Conservation (phyloP, 2,888 invertebrate species). For the Mongoloraphidia duomilia region DNA sequence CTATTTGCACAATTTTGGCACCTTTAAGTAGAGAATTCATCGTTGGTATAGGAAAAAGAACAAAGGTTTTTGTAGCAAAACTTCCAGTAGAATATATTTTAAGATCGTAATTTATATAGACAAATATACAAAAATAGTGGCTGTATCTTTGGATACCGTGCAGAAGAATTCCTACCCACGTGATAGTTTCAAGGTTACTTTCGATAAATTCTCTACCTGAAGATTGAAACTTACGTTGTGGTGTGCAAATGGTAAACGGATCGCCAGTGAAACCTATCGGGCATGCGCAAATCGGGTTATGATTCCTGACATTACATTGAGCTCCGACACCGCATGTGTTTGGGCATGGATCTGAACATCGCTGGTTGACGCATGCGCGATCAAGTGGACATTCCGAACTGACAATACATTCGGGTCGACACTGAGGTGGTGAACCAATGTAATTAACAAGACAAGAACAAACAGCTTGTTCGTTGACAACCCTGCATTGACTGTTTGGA, state of each 20-base stretch:
- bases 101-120: no score
- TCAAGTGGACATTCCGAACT: conserved; percentile 72
- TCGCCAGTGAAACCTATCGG: conserved; percentile 73
- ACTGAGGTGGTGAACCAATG: conserved; percentile 63
- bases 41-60: no score
- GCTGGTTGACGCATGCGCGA: conserved; percentile 71
- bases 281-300: conserved; percentile 79
- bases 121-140: no score
- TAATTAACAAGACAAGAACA: conserved; percentile 73
- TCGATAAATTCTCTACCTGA: not conserved
- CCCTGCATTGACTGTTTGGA: conserved; percentile 72
- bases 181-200: not conserved
- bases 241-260: conserved; percentile 66
- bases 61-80: no score
- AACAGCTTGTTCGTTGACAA: conserved; percentile 64
- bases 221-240: conserved; percentile 42
- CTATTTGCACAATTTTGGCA: no score
- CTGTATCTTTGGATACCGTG: no score
- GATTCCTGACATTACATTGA: conserved; percentile 68
- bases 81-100: no score
- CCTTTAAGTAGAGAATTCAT: no score
- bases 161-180: no score
- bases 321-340: conserved; percentile 78
- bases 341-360: conserved; percentile 77
- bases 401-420: conserved; percentile 76